Conservation (phyloP, 2,113 vertebrate species). For the Python bivittatus region DNA sequence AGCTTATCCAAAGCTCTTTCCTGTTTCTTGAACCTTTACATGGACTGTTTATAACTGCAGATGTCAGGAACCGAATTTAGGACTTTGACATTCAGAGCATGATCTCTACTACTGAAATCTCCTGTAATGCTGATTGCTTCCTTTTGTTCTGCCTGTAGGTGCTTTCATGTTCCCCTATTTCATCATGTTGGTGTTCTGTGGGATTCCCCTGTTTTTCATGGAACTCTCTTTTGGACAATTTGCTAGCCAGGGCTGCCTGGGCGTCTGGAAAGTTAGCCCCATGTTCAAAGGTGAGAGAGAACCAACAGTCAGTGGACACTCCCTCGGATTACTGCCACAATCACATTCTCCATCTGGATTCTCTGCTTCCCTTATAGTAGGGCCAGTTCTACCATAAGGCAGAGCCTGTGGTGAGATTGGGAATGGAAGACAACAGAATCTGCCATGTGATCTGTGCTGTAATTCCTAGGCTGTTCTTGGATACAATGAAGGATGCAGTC, state of each 20-base stretch:
- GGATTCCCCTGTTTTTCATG: constrained; percentile 97
- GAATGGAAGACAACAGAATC: neutral
- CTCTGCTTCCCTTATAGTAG: accelerated
- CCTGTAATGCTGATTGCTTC: neutral
- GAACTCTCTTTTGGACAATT: constrained; percentile 98
- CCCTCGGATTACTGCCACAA: neutral
- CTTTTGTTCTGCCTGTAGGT: constrained; percentile 70
- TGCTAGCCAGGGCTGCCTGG: constrained; percentile 93
- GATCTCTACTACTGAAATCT: neutral
- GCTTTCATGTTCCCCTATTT: constrained; percentile 99
- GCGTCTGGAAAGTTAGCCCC: constrained; percentile 97
- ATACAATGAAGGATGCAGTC: neutral
- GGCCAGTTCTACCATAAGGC: neutral
- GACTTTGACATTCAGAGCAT: neutral
- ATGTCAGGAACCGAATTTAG: neutral
- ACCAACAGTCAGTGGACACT: accelerated
- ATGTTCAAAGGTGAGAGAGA: constrained; percentile 95
- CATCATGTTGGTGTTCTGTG: constrained; percentile 97
- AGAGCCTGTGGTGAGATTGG: neutral
- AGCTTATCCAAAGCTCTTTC: neutral
- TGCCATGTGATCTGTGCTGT: neutral
- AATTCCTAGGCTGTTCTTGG: neutral
- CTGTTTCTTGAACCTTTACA: neutral
- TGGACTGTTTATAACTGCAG: neutral
- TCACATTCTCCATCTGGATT: neutral